phyloP scores from a whole-genome alignment of 2,113 vertebrate species.

The Columba janthina region DNA sequence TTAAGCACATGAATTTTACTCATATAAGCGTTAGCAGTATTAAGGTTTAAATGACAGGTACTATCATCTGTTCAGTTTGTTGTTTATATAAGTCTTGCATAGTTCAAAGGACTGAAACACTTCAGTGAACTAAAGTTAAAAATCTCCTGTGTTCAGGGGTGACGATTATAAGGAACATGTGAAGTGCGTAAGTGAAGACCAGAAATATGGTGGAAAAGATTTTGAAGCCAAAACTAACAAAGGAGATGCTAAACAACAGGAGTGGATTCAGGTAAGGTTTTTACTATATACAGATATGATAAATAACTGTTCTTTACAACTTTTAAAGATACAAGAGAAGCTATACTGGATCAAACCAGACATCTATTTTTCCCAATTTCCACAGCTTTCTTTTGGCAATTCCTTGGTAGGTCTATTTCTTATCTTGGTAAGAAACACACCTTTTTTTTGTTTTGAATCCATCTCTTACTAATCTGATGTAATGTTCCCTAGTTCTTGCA shows the following conservation, averaged over 20 bases:
- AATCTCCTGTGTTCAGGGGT: slow-evolving; percentile 74
- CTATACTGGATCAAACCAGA: background rate
- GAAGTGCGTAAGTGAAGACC: slow-evolving; percentile 90
- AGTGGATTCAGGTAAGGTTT: slow-evolving; percentile 88
- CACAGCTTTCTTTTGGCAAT: background rate
- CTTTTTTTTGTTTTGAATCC: background rate
- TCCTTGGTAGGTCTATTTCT: background rate
- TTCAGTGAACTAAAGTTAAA: background rate
- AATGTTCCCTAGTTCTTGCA: background rate
- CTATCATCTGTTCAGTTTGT: background rate
- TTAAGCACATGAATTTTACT: background rate
- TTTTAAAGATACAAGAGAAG: background rate
- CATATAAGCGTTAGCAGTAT: rapidly evolving
- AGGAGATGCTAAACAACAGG: slow-evolving; percentile 92
- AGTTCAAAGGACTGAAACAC: background rate
- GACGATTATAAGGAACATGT: slow-evolving; percentile 88
- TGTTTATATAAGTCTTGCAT: background rate
- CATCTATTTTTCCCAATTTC: background rate
- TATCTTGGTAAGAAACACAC: background rate
- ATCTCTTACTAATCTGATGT: background rate
- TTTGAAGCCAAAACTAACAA: slow-evolving; percentile 89
- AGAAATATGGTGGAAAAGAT: slow-evolving; percentile 94
- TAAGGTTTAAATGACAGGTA: background rate
- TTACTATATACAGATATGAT: rapidly evolving
- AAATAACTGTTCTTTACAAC: background rate